Base-by-base conservation (phyloP, 2,113 vertebrate genomes). In the Syngnathoides biaculeatus region DNA sequence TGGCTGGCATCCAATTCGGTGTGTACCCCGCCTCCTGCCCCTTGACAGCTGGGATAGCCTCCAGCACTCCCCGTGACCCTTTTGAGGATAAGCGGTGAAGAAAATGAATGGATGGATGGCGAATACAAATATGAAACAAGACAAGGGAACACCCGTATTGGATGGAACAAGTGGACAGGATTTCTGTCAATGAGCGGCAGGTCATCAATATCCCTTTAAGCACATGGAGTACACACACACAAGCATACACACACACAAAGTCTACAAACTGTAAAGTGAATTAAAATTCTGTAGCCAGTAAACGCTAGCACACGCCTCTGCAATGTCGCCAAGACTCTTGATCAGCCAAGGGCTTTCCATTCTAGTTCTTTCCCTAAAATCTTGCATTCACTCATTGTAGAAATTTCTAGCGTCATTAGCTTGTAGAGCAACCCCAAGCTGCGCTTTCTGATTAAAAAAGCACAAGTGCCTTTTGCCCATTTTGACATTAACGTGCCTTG, bases 371-470 rank as follows among this genome's bases (percentile, higher is more conserved):
- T 9, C 19, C 20, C 5, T n/a, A n/a, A 52, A 52, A n/a, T 55
- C 22, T 53, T 63, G 39, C 56, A n/a, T n/a, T n/a, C n/a, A n/a
- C n/a, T n/a, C 62, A 63, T 48, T 59, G 60, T 50, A n/a, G 40
- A 57, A 77, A 69, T 67, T 78, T 27, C 81, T 52, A 56, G 65
- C 50, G 17, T 67, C 74, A 72, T 84, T 81, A 77, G 39, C 59
- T 57, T 61, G 62, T 38, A 67, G 39, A 74, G 65, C 57, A 56
- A 39, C 56, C 52, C n/a, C 4, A 1, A 53, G n/a, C 20, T 59
- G 56, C 78, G 81, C 72, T 81, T 65, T 69, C 71, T 64, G 69
- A 77, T 73, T 26, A 5, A 64, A 78, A 74, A 82, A 68, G n/a
- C 73, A 71, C 1, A 4, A 56, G 58, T 62, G 43, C 67, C 5